Evolutionary conservation across 2,888 invertebrate species (phyloP).

Genomic region (Cosmia pyralina): DNA sequence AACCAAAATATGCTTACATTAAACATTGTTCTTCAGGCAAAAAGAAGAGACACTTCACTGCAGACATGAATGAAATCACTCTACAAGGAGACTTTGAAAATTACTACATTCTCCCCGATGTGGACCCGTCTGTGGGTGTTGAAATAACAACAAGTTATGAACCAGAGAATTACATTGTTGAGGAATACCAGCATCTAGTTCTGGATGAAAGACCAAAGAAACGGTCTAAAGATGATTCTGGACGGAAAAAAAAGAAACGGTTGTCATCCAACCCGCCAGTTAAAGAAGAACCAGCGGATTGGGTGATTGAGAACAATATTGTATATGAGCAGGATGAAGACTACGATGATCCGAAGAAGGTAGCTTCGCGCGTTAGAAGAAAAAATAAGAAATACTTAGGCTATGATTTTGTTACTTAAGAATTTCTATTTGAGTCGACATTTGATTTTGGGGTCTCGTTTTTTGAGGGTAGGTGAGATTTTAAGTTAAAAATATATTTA

Average conservation of each 20-base stretch:
- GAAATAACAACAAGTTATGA: slow-evolving; percentile 86
- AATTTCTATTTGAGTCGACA: slow-evolving; percentile 88
- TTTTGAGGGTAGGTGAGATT: slow-evolving; percentile 27
- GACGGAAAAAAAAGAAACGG: slow-evolving; percentile 76
- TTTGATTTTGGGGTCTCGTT: slow-evolving; percentile 58
- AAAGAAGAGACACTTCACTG: slow-evolving; percentile 85
- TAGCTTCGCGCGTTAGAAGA: slow-evolving; percentile 80
- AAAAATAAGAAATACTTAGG: slow-evolving; percentile 88
- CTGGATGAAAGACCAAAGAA: slow-evolving; percentile 82
- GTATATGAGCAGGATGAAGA: slow-evolving; percentile 83
- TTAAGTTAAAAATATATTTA: background rate
- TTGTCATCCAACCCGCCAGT: slow-evolving; percentile 68
- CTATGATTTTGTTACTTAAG: slow-evolving; percentile 85
- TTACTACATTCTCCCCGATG: slow-evolving; percentile 86
- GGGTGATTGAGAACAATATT: slow-evolving; percentile 82
- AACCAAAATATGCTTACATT: slow-evolving; percentile 86
- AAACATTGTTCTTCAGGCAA: slow-evolving; percentile 82
- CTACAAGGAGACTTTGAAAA: slow-evolving; percentile 86
- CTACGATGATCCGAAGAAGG: slow-evolving; percentile 81
- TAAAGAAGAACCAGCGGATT: slow-evolving; percentile 76
- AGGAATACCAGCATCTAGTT: slow-evolving; percentile 83
- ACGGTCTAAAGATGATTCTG: slow-evolving; percentile 71
- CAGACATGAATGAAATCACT: slow-evolving; percentile 85
- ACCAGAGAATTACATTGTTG: slow-evolving; percentile 84
- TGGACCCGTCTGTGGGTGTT: slow-evolving; percentile 84